Evolutionary conservation across 2,888 invertebrate species (phyloP), one percentile per base, ranked within the genome.

Genomic region (Drepanosiphum platanoidis): DNA sequence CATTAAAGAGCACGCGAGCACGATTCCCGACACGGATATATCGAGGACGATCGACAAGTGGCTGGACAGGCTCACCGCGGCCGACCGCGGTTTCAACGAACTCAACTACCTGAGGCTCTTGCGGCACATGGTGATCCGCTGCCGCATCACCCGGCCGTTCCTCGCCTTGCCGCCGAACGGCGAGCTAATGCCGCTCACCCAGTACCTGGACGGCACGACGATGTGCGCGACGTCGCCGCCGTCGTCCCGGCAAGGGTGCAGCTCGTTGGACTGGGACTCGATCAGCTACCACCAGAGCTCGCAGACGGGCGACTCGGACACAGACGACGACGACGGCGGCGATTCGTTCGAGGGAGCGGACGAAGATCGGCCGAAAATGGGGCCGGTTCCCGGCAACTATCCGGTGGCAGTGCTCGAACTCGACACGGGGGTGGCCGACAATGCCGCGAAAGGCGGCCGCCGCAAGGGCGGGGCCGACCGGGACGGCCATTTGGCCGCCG

Each of bases 401-500:
- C 1, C 64, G 3, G 15, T 18, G 32, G 34, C 32, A 27, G 27
- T n/a, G 5, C 32, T 5, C 70, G 36, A 22, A n/a, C 15, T 22
- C 68, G 39, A 13, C 39, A 27, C 3, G 61, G 30, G n/a, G 70
- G 36, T 1, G 3, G 0, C n/a, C 18, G 9, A 58, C 34, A 11
- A 13, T 68, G 68, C 9, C 1, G 18, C 36, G 11, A 0, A 15
- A 13, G 8, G 1, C 22, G n/a, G n/a, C n/a, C n/a, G n/a, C 9
- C 18, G 30, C 34, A 27, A 46, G 11, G 39, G 18, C 52, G 52
- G 0, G 18, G n/a, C n/a, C 11, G 2, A 61, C 15, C 71, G 61
- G 7, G 74, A 83, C 32, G 82, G 74, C 3, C 82, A 83, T 13
- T 46, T 83, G 64, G 42, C 74, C 5, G 81, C 22, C 70, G 80